phyloP scores from a whole-genome alignment of 2,113 vertebrate species.

The Leucoraja erinaceus region DNA sequence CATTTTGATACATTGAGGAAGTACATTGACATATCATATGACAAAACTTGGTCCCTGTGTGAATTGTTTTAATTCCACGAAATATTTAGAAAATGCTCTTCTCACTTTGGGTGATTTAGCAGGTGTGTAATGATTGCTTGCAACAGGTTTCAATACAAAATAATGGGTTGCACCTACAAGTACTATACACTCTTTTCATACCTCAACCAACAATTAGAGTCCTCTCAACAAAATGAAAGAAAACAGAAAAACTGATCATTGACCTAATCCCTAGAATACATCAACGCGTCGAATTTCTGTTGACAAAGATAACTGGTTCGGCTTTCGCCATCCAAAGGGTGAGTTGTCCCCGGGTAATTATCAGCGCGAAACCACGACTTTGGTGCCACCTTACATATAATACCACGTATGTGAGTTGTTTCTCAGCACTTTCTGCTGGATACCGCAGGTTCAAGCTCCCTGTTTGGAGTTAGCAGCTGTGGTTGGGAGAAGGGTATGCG shows the following conservation, averaged over 20 bases:
- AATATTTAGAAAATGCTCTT: neutral
- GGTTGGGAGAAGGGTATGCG: conserved; percentile 42
- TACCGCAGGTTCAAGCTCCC: conserved; percentile 39
- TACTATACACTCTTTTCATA: conserved; percentile 29
- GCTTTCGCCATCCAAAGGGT: too few relatives aligned
- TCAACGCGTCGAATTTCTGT: too few relatives aligned
- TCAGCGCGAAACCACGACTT: conserved; percentile 40
- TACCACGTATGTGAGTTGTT: neutral
- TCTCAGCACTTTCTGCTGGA: neutral
- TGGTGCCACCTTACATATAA: neutral
- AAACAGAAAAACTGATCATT: too few relatives aligned
- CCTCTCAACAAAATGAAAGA: too few relatives aligned
- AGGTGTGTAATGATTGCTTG: conserved; percentile 31
- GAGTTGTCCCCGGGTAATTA: conserved; percentile 19
- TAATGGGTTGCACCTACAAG: conserved; percentile 23
- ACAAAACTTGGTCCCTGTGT: too few relatives aligned
- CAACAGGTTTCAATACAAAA: conserved; percentile 31
- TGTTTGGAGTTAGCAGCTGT: conserved; percentile 17
- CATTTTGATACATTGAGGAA: neutral
- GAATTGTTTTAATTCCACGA: conserved; percentile 30
- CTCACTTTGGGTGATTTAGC: neutral
- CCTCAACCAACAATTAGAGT: too few relatives aligned
- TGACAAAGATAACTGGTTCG: too few relatives aligned
- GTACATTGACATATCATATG: neutral
- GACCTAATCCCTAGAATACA: too few relatives aligned